Evolutionary conservation across 1,140 invertebrate species (phyloP).

Genomic region (Drosophila mojavensis): DNA sequence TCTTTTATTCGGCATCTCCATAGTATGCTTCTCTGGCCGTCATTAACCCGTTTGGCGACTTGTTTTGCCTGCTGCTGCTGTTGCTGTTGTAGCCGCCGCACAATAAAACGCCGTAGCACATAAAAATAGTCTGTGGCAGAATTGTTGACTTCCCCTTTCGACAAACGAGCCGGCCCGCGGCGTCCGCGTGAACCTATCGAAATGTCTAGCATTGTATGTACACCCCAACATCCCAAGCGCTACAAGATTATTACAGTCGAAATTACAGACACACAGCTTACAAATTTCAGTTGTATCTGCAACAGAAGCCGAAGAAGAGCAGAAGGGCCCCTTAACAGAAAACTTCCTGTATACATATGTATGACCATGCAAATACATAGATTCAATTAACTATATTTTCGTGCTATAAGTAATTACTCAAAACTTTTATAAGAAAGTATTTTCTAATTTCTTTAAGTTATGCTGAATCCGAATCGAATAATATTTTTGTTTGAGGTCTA

Average conservation of each 20-base stretch:
- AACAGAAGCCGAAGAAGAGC: not conserved
- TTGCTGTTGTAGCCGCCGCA: not conserved
- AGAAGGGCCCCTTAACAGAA: not conserved
- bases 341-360: not conserved
- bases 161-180: constrained; percentile 35
- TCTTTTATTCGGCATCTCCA: constrained; percentile 32
- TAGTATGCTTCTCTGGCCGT: constrained; percentile 25
- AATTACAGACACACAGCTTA: not conserved
- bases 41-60: constrained; percentile 68
- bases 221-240: constrained; percentile 10
- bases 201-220: constrained; percentile 16
- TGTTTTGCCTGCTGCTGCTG: constrained; percentile 32
- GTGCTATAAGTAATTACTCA: too few species aligned
- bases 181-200: constrained; percentile 36
- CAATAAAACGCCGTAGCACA: constrained; percentile 23
- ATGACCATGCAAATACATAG: too few species aligned
- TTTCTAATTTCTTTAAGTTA: too few species aligned
- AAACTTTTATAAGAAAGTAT: too few species aligned
- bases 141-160: constrained; percentile 55
- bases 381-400: too few species aligned
- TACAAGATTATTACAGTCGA: constrained; percentile 17
- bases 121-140: constrained; percentile 51
- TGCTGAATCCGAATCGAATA: too few species aligned
- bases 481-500: too few species aligned
- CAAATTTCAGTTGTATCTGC: constrained; percentile 1